A percentile compares a stretch with the other conserved stretches of the same genome.
Evolutionary conservation across 2,113 vertebrate genomes (phyloP).

Genomic region (human): DNA sequence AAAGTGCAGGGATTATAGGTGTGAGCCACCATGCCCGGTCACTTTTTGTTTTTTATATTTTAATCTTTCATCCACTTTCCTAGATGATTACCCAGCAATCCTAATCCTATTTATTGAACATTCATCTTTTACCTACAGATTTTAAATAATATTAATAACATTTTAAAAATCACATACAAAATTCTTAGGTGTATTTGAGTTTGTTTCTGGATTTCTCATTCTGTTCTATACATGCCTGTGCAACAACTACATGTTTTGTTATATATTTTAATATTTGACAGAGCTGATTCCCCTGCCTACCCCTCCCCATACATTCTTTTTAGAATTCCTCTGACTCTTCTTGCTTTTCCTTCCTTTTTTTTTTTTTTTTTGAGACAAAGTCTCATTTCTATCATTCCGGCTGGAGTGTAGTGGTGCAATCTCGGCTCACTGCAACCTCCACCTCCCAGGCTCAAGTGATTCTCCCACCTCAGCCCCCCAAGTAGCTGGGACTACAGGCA

Average conservation of each 20-base stretch:
- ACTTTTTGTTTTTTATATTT: background rate
- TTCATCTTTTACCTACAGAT: background rate
- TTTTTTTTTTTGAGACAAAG: too few species aligned
- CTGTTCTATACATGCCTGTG: background rate
- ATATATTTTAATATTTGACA: background rate
- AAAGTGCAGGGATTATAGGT: background rate
- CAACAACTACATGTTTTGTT: background rate
- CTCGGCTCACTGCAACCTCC: too few species aligned
- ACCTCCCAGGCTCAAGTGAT: too few species aligned
- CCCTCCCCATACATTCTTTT: background rate
- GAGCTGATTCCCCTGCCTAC: background rate
- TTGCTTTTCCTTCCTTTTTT: background rate
- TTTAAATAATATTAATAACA: background rate
- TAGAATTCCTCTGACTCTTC: background rate
- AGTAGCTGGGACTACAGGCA: too few species aligned
- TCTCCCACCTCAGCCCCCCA: too few species aligned
- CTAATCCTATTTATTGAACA: background rate
- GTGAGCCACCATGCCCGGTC: background rate
- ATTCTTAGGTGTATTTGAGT: background rate
- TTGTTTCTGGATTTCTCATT: background rate
- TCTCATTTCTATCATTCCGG: too few species aligned
- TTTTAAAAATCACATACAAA: background rate
- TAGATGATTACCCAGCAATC: background rate
- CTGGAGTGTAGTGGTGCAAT: too few species aligned
- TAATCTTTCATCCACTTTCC: background rate